Evolutionary conservation across 2,797 vertebrate species (phyloP).

Genomic region (Gallinago nigripennis): DNA sequence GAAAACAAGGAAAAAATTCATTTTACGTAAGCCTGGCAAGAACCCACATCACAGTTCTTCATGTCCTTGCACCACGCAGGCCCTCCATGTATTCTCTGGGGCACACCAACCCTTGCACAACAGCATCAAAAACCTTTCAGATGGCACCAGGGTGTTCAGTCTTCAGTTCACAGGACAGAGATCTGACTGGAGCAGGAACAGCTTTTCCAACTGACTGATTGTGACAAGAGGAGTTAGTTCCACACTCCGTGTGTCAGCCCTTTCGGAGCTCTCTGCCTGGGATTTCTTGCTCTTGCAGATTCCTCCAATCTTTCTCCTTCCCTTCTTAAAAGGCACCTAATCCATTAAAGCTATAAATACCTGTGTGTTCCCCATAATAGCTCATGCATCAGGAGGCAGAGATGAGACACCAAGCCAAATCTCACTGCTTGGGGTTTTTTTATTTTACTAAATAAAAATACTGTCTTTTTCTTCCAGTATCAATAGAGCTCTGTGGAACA

Average conservation of each 20-base stretch:
- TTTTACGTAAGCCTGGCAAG: not conserved
- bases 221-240: not conserved
- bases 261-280: not conserved
- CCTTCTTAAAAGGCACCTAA: conserved; percentile 11
- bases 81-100: not conserved
- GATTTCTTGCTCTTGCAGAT: not conserved
- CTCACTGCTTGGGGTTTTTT: not conserved
- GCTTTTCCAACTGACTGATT: conserved; percentile 30
- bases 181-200: conserved; percentile 15
- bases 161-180: not conserved
- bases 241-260: not conserved
- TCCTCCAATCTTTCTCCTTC: conserved; percentile 1
- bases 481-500: not conserved
- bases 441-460: not conserved
- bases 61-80: not conserved
- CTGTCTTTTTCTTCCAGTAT: not conserved
- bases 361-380: not conserved
- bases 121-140: not conserved
- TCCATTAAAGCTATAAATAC: not conserved
- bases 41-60: not conserved
- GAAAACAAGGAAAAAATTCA: conserved; percentile 36
- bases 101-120: not conserved
- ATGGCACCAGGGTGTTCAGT: not conserved
- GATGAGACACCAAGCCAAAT: not conserved
- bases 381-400: not conserved